Evolutionary conservation across 1,140 invertebrate species (phyloP), one percentile per base, ranked within the genome.

Genomic region (Ceratina calcarata): DNA sequence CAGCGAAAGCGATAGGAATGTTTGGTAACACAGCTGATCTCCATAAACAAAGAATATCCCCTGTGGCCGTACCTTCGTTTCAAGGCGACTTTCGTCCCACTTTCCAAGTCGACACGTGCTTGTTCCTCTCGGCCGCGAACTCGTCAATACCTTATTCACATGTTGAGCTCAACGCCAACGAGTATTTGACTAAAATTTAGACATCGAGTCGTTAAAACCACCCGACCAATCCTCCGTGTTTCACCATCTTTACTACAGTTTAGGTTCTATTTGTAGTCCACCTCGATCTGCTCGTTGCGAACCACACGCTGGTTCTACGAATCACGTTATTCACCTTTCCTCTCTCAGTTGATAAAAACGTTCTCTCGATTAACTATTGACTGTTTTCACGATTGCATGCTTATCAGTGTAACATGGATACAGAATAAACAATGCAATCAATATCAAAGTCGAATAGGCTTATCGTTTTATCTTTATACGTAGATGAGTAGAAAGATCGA

Each of bases 21-120:
- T 91, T 90, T 91, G 86, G 83, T 86, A 82, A 83, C 88, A 92
- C 90, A 92, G 91, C 91, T 92, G 91, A 92, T 92, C 82, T 87
- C 85, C 85, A 92, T 92, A 92, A 92, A 92, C 91, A 92, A 92
- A 91, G 88, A 78, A 61, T 66, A 45, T 45, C 37, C 37, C 65
- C 58, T 70, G 49, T 45, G 37, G 37, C 37, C 82, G 80, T 90
- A 91, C 88, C 90, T 92, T 91, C 71, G 81, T 90, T 81, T 78
- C 13, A 45, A 20, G 51, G 27, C 62, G 69, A 86, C 75, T 88
- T 81, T 79, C 65, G 32, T 81, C 61, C 64, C 76, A 64, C 49
- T 49, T 64, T 87, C 57, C 60, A 69, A 76, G 71, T 86, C 24
- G 78, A 82, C 79, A 65, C 74, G 69, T 72, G 61, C 62, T 81